phyloP scores from a whole-genome alignment of 2,797 vertebrate genomes.

The Sebastes hubbsi region DNA sequence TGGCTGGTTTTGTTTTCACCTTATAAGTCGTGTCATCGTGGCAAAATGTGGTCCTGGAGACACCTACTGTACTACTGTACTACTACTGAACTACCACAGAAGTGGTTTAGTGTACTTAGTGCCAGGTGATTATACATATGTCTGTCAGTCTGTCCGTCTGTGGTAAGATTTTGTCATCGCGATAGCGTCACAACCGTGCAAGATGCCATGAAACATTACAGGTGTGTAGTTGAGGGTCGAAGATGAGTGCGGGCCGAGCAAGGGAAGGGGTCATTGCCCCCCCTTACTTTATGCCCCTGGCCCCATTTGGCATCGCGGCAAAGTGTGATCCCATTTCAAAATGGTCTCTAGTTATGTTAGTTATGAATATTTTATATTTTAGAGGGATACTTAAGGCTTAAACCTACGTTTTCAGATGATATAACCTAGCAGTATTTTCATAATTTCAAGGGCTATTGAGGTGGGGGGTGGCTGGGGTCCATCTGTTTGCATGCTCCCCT shows the following conservation, averaged over 20 bases:
- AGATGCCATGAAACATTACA: background rate
- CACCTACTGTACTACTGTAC: too few relatives aligned
- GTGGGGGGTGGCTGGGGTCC: background rate
- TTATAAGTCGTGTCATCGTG: too few relatives aligned
- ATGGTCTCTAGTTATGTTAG: background rate
- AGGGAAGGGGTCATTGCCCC: background rate
- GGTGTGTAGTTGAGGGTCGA: background rate
- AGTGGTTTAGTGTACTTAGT: background rate
- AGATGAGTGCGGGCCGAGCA: background rate
- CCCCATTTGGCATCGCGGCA: too few relatives aligned
- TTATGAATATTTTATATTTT: background rate
- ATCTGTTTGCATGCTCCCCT: background rate
- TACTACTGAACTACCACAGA: too few relatives aligned
- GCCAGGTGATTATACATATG: too few relatives aligned
- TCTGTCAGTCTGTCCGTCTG: too few relatives aligned
- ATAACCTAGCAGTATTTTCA: background rate
- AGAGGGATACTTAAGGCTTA: background rate
- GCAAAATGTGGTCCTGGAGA: too few relatives aligned
- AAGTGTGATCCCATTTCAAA: too few relatives aligned
- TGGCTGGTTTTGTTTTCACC: too few relatives aligned
- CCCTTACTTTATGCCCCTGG: too few relatives aligned
- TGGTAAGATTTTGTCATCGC: too few relatives aligned
- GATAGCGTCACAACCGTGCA: background rate
- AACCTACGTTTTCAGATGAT: background rate
- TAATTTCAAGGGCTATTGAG: background rate